Evolutionary conservation across 2,888 invertebrate species (phyloP).

Genomic region (Eupithecia pulchellata): DNA sequence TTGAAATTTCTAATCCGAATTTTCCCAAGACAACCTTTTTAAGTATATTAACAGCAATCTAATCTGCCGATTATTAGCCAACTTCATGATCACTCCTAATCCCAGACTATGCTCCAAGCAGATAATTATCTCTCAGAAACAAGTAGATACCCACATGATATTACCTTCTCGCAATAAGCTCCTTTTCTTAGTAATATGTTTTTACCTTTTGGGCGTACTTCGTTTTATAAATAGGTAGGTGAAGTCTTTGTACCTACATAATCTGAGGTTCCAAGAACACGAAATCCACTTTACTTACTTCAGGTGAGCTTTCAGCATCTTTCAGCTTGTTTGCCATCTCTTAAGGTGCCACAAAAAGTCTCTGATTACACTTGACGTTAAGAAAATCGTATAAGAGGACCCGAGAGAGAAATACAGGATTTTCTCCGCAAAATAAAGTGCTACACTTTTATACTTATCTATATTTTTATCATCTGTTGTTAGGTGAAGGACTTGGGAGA

Average conservation of each 20-base stretch:
- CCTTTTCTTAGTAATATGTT: background rate
- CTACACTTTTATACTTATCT: conserved; percentile 3
- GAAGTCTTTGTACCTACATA: background rate
- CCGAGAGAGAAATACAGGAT: conserved; percentile 30
- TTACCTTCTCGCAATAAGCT: background rate
- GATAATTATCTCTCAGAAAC: background rate
- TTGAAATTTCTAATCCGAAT: no score
- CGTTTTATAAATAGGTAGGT: background rate
- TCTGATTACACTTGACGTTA: conserved; percentile 41
- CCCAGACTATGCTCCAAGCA: background rate
- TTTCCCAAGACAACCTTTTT: no score
- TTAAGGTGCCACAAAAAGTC: conserved; percentile 31
- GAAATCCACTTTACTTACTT: conserved; percentile 37
- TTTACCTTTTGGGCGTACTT: background rate
- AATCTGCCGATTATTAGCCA: no score
- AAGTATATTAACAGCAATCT: no score
- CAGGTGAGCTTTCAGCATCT: conserved; percentile 37
- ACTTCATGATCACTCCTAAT: background rate
- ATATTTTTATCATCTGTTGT: conserved; percentile 27
- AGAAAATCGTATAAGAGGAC: conserved; percentile 40
- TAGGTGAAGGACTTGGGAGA: background rate
- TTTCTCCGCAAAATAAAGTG: conserved; percentile 18
- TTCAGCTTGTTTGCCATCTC: conserved; percentile 38
- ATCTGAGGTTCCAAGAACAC: conserved; percentile 7
- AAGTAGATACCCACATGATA: background rate